phyloP scores from a whole-genome alignment of 2,113 vertebrate species.

The Diglossa brunneiventris region DNA sequence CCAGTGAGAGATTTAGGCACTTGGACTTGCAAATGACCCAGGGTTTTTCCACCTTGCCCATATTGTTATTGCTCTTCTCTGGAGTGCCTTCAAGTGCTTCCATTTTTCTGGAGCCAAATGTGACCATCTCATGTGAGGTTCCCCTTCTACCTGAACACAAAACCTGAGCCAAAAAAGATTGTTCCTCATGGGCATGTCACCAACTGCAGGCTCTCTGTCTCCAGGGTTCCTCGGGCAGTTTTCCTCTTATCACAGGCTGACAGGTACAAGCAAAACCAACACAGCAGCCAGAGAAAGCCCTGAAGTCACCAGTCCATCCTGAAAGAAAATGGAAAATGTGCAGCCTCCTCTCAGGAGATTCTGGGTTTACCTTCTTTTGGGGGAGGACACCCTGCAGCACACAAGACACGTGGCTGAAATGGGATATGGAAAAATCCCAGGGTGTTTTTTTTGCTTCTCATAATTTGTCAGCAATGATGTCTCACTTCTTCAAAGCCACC shows the following conservation, averaged over 20 bases:
- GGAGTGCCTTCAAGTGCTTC: not conserved
- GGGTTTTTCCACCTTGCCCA: not conserved
- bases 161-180: not conserved
- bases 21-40: not conserved
- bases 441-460: not conserved
- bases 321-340: not conserved
- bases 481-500: not conserved
- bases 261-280: not conserved
- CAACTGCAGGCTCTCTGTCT: not conserved
- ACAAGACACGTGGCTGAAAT: not conserved
- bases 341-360: not conserved
- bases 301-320: not conserved
- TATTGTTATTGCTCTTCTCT: not conserved
- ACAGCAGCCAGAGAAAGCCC: not conserved
- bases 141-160: not conserved
- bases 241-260: not conserved
- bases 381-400: not conserved
- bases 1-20: not conserved
- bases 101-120: not conserved
- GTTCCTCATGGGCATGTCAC: not conserved
- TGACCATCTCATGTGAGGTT: not conserved
- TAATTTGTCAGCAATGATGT: fast-evolving
- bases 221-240: not conserved
- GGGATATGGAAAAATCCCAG: not conserved
- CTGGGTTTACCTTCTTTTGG: not conserved